A percentile compares a stretch with the other conserved stretches of the same genome.
Conservation (phyloP, 2,797 vertebrate species). For the Siniperca scherzeri region DNA sequence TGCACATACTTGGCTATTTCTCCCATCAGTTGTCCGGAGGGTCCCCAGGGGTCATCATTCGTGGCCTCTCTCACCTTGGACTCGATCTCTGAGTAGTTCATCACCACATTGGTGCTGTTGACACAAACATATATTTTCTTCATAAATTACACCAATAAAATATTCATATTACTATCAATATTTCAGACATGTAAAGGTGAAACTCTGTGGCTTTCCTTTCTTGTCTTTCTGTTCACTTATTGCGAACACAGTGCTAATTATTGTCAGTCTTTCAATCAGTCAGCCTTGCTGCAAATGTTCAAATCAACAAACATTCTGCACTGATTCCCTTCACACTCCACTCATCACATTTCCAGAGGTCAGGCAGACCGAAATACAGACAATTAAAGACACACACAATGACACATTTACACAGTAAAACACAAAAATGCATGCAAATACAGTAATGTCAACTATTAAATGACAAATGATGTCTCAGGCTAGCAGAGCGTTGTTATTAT, state of each 20-base stretch:
- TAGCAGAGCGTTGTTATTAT: background rate
- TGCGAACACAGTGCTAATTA: background rate
- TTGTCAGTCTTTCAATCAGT: background rate
- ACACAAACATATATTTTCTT: constrained; percentile 38
- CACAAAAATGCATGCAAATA: background rate
- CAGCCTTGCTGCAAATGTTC: background rate
- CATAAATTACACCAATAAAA: background rate
- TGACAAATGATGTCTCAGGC: background rate
- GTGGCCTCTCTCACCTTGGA: constrained; percentile 99
- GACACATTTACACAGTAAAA: constrained; percentile 5
- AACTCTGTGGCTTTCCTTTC: background rate
- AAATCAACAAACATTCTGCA: constrained; percentile 13
- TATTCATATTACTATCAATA: background rate
- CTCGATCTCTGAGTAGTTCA: constrained; percentile 99
- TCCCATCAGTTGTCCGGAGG: constrained; percentile 98
- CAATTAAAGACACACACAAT: background rate
- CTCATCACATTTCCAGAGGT: background rate
- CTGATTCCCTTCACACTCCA: background rate
- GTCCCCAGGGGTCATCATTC: constrained; percentile 99
- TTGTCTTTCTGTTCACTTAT: background rate
- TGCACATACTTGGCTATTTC: constrained; percentile 88
- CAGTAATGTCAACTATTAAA: background rate
- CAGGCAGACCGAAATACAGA: background rate
- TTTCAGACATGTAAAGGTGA: constrained; percentile 5
- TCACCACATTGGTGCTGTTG: constrained; percentile 96